Conservation (phyloP, 2,888 invertebrate genomes). For the Notodromas monacha region DNA sequence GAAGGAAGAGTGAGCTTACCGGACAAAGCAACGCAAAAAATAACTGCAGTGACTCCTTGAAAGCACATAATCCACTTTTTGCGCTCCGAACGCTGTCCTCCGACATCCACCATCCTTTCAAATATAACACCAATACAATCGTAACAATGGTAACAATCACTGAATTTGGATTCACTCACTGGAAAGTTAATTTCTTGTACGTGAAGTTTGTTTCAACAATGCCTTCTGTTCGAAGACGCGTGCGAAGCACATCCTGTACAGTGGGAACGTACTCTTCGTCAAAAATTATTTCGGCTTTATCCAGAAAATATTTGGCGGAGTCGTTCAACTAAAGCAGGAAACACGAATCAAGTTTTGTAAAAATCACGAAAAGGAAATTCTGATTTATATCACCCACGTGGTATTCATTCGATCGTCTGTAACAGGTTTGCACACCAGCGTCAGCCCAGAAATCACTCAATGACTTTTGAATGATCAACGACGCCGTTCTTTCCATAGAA, state of each 20-base stretch:
- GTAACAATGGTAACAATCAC: not conserved
- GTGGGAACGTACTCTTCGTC: slow-evolving; percentile 19
- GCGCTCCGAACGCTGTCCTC: slow-evolving; percentile 21
- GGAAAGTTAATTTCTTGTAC: slow-evolving; percentile 22
- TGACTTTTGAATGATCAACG: no score
- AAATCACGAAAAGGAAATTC: no score
- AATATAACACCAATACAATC: no score
- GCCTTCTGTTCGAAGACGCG: slow-evolving; percentile 22
- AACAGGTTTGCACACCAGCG: no score
- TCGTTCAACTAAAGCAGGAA: slow-evolving; percentile 24
- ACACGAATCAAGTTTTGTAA: no score
- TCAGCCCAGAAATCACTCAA: no score
- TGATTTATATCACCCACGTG: no score
- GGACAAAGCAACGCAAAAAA: slow-evolving; percentile 22
- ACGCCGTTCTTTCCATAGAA: no score
- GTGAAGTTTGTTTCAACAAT: slow-evolving; percentile 23
- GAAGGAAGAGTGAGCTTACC: no score
- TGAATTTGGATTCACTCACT: slow-evolving; percentile 14
- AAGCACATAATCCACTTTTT: slow-evolving; percentile 25
- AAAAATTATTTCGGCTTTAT: slow-evolving; percentile 19
- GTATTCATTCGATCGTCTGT: no score
- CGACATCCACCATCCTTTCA: slow-evolving; percentile 22
- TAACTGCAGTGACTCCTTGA: slow-evolving; percentile 22
- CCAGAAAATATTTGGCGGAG: slow-evolving; percentile 22
- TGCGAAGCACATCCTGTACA: slow-evolving; percentile 21